Evolutionary conservation across 64 coral and sea anemone genomes (phyloP), one percentile per base, ranked within the genome.

Genomic region (Orbicella faveolata): DNA sequence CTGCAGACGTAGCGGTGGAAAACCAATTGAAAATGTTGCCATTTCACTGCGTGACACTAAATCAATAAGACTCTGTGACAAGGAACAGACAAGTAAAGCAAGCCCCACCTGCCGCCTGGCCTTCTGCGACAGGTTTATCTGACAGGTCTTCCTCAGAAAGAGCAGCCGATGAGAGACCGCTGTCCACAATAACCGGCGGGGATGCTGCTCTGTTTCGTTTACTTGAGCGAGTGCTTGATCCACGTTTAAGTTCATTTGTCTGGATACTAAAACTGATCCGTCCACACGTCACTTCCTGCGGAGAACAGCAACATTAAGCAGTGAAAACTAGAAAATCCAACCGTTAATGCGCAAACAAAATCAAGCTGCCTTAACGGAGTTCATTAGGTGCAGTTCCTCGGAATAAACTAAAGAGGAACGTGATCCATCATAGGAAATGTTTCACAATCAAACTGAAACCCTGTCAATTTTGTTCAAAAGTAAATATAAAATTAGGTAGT

Each of bases 91-190:
- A 70, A 70, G 67, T 33, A 70, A 70, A 11, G 21, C 20, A 11
- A 52, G 39, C 39, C 23, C 6, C 25, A 88, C 87, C 87, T 61
- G 53, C 12, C 6, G 53, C 52, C 63, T 76, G 87, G 2, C 33
- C 61, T 6, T 88, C 87, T 63, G 87, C 2, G 16, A 79, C 37
- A 79, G 83, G 65, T 80, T 90, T 96, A 85, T 96, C 94, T 44
- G 94, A 96, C 44, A 96, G 63, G 78, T 96, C 94, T 80, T 96
- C 94, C 73, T 96, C 94, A 23, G 94, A 96, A 57, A 96, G 78
- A 12, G 81, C 77, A 53, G 91, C 88, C 52, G 94, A 90, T 15
- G 94, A 61, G 52, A 93, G 55, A 21, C 82, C 88, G 34, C 88
- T 90, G 10, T 97, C 95, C 41, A 61, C 63, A 61, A 86, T 64